phyloP scores from a whole-genome alignment of 2,888 invertebrate species.

The Pteria penguin region DNA sequence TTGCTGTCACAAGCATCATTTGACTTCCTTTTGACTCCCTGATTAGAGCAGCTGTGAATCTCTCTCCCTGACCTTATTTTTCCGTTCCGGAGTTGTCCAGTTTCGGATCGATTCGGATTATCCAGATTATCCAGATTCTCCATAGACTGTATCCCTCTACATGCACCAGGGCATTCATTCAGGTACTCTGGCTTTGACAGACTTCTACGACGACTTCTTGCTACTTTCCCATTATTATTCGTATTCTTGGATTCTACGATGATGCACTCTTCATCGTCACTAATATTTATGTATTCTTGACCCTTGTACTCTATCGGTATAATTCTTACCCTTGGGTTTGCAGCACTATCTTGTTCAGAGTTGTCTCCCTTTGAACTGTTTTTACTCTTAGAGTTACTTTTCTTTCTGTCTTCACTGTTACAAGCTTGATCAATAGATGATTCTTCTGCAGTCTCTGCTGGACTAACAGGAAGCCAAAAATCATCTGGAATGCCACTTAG shows the following conservation, averaged over 20 bases:
- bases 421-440: too few species aligned
- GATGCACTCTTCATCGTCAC: conserved; percentile 1
- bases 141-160: not conserved
- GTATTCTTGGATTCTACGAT: not conserved
- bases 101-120: too few species aligned
- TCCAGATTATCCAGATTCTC: too few species aligned
- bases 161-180: not conserved
- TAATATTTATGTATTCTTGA: not conserved
- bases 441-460: not conserved
- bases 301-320: not conserved
- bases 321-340: not conserved
- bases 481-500: conserved; percentile 2
- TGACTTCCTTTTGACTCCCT: not conserved
- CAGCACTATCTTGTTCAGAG: not conserved
- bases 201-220: not conserved
- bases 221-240: conserved; percentile 10
- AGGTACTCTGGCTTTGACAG: not conserved
- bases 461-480: conserved; percentile 31
- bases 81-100: not conserved
- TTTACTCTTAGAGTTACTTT: not conserved
- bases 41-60: not conserved
- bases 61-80: not conserved
- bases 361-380: not conserved
- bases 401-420: not conserved
- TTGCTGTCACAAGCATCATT: not conserved